Evolutionary conservation across 2,113 vertebrate genomes (phyloP), one percentile per base, ranked within the genome.

Genomic region (Motacilla alba): DNA sequence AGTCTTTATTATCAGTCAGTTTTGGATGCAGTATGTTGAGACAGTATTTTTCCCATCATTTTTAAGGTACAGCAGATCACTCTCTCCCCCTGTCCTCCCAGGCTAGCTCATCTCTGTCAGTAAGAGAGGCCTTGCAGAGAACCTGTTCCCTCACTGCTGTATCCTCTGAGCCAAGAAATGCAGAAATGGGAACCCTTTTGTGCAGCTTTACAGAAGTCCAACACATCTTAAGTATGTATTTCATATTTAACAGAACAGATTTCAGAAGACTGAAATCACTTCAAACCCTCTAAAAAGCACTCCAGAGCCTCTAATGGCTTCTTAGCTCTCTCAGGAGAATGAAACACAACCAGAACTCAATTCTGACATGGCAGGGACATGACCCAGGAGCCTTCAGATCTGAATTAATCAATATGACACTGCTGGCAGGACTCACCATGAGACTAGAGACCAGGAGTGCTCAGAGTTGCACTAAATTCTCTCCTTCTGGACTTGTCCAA

Each of bases 311-410:
- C 64, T 81, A 69, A 55, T 33, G 33, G 37, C 39, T 87, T 78
- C 78, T 69, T n/a, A 41, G 58, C 7, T 35, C 58, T 72, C 94
- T 73, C 49, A 87, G 35, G 64, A 96, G 84, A 89, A 64, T 0
- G 1, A 22, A 62, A 91, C 7, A 9, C 18, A 13, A 59, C 33
- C 74, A 91, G 77, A 35, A 74, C 84, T 81, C 76, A 81, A 35
- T 83, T 87, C 69, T 56, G 41, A 50, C 53, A 78, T 31, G 49
- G 80, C 58, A 83, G 67, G 58, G 83, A 93, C 60, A 53, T 8
- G 76, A 90, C 68, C 76, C 70, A 93, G 56, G 91, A 94, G 87
- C 49, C 78, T 93, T 93, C 78, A 75, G 58, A 78, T 76, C 49
- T 76, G 64, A 87, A 87, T 93, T 93, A 94, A 96, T 89, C n/a